Conservation (phyloP, 1,140 invertebrate species). For the Pogonomyrmex californicus region DNA sequence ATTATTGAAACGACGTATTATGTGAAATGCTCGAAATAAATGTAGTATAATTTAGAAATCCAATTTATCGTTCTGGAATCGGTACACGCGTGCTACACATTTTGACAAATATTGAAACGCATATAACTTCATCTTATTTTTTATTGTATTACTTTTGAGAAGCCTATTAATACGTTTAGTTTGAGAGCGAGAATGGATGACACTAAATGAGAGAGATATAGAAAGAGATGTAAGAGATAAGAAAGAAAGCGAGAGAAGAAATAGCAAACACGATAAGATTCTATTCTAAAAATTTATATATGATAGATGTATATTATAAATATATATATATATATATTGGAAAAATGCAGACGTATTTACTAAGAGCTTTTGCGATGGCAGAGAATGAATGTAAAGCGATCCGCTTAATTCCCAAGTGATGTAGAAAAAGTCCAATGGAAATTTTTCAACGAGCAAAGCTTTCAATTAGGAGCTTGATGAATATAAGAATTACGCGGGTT, state of each 20-base stretch:
- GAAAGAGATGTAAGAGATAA: constrained; percentile 51
- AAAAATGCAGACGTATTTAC: constrained; percentile 34
- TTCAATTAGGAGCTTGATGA: not conserved
- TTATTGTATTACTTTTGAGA: constrained; percentile 37
- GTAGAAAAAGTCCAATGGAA: not conserved
- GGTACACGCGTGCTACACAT: not conserved
- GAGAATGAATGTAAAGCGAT: constrained; percentile 23
- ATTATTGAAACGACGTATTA: not conserved
- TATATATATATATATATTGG: not conserved
- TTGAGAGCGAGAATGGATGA: constrained; percentile 35
- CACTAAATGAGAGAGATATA: constrained; percentile 31
- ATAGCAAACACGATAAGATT: constrained; percentile 44
- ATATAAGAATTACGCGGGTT: not conserved
- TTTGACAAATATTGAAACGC: constrained; percentile 22
- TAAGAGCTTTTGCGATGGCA: constrained; percentile 22
- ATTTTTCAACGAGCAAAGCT: not conserved
- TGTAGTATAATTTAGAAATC: constrained; percentile 10
- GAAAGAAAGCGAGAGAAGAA: constrained; percentile 29
- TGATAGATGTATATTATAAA: constrained; percentile 18
- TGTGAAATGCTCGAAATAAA: not conserved
- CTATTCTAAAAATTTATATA: constrained; percentile 37
- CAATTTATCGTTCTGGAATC: constrained; percentile 26
- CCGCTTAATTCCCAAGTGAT: constrained; percentile 20
- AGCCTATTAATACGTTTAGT: constrained; percentile 48
- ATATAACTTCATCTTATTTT: constrained; percentile 49